These are phyloP conservation scores for Sarcophaga peregrina DNA, from an alignment of 1,140 invertebrate genomes.

Conservation along the genomic window DNA sequence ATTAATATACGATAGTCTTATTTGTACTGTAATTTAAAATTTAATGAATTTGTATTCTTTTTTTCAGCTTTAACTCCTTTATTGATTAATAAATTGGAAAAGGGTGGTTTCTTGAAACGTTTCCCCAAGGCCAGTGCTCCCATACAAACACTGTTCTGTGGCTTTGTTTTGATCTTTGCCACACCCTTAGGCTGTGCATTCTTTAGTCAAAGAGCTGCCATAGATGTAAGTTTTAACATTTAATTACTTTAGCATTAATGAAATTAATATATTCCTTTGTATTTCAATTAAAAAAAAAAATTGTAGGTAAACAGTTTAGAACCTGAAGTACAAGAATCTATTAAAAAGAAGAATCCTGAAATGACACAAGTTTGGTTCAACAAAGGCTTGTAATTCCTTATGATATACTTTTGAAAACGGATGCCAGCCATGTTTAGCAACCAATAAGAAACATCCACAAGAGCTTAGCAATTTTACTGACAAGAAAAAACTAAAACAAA, in stretches of 20 bases:
- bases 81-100: conserved; percentile 76
- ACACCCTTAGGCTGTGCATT: conserved; percentile 85
- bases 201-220: conserved; percentile 78
- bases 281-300: background rate
- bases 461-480: conserved; percentile 27
- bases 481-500: background rate
- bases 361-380: conserved; percentile 72
- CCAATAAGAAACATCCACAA: background rate
- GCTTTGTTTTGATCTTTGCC: conserved; percentile 82
- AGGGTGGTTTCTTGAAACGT: conserved; percentile 68
- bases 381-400: conserved; percentile 70
- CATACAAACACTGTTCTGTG: conserved; percentile 77
- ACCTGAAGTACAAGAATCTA: conserved; percentile 68
- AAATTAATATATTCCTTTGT: background rate
- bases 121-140: conserved; percentile 72
- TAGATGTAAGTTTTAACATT: conserved; percentile 59
- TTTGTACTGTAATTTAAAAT: background rate
- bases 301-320: conserved; percentile 70
- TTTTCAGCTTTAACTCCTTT: conserved; percentile 75
- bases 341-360: conserved; percentile 66
- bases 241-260: background rate
- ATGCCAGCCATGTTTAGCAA: background rate
- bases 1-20: conserved; percentile 52
- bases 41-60: conserved; percentile 43
- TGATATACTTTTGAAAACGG: background rate